Conservation (phyloP, 2,888 invertebrate species). For the Saturnia pavonia region DNA sequence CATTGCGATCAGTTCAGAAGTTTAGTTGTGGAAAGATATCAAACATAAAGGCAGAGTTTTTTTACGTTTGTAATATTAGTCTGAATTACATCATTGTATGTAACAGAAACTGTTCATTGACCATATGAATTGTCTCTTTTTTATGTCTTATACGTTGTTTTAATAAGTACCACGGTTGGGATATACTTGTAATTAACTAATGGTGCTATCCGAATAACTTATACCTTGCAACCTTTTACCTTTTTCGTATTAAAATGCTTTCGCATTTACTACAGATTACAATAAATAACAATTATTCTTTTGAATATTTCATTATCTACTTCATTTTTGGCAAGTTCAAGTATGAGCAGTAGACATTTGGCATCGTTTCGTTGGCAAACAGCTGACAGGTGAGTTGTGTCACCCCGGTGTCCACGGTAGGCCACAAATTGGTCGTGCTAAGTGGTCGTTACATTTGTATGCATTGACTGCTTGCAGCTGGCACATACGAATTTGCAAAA, state of each 20-base stretch:
- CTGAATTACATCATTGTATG: too few species aligned
- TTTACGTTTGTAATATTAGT: too few species aligned
- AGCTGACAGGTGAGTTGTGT: constrained; percentile 44
- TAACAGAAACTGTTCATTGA: too few species aligned
- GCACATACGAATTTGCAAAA: background rate
- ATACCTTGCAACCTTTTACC: background rate
- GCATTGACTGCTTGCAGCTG: constrained; percentile 54
- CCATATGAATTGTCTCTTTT: too few species aligned
- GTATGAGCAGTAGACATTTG: constrained; percentile 40
- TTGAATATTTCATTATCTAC: constrained; percentile 1
- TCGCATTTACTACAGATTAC: background rate
- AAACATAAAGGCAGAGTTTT: too few species aligned
- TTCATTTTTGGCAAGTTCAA: constrained; percentile 19
- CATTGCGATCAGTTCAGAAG: too few species aligned
- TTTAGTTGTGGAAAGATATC: too few species aligned
- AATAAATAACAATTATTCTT: background rate
- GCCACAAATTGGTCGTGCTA: background rate
- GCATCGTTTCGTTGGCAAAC: constrained; percentile 57
- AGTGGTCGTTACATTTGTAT: constrained; percentile 40
- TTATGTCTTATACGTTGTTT: too few species aligned
- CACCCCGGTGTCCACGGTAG: constrained; percentile 32
- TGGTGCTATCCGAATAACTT: background rate
- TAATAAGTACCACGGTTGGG: too few species aligned
- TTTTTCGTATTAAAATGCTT: background rate
- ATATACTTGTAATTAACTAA: too few species aligned